A percentile compares a stretch with the other conserved stretches of the same genome.
Conservation (phyloP, 1,140 invertebrate species). For the Eueides isabella region DNA sequence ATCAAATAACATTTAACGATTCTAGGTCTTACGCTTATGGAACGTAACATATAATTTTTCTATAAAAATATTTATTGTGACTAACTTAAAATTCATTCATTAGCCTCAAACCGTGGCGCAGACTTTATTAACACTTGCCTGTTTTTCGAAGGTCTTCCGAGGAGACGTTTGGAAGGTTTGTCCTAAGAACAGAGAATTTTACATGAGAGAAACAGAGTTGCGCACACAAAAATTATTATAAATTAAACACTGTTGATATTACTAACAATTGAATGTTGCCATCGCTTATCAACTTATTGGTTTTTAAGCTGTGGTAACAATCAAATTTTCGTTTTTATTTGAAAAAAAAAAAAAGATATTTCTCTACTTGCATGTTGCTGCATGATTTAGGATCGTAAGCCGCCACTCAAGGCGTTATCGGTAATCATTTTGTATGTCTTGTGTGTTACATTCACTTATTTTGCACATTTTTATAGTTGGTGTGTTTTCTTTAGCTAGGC, state of each 20-base stretch:
- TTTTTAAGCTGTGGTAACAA: constrained; percentile 65
- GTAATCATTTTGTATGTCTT: constrained; percentile 73
- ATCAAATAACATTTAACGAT: constrained; percentile 14
- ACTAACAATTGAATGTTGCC: constrained; percentile 68
- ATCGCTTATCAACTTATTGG: constrained; percentile 47
- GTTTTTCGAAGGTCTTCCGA: constrained; percentile 85
- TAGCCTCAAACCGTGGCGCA: constrained; percentile 72
- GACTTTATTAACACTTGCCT: constrained; percentile 77
- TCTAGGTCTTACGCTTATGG: constrained; percentile 40
- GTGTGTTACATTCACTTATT: constrained; percentile 78
- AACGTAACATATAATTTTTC: constrained; percentile 29
- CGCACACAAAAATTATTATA: constrained; percentile 65
- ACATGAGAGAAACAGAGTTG: constrained; percentile 71
- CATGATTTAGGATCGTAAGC: constrained; percentile 79
- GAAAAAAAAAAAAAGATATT: constrained; percentile 63
- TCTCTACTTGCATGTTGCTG: constrained; percentile 79
- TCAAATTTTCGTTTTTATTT: constrained; percentile 55
- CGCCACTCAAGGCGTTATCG: constrained; percentile 78
- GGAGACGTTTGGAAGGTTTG: constrained; percentile 87
- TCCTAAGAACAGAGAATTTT: constrained; percentile 74
- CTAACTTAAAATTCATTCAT: constrained; percentile 67
- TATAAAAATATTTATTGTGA: constrained; percentile 51
- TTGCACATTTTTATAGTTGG: constrained; percentile 78
- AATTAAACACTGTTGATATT: constrained; percentile 60
- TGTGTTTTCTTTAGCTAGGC: constrained; percentile 81